Conservation (phyloP, 2,113 vertebrate genomes). For the Archilochus colubris region DNA sequence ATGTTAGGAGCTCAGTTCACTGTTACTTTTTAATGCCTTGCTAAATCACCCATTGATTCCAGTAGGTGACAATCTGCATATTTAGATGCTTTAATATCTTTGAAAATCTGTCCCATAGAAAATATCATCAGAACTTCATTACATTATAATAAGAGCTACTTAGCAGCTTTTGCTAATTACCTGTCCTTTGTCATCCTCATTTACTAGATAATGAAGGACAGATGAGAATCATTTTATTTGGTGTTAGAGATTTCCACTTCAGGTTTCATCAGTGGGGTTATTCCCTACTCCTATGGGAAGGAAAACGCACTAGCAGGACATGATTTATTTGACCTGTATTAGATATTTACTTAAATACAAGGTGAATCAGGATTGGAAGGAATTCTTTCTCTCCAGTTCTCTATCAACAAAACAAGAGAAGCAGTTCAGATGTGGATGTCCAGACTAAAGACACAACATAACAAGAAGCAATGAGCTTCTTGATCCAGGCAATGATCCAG, state of each 20-base stretch:
- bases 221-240: not conserved
- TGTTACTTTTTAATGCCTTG: not conserved
- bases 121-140: not conserved
- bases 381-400: not conserved
- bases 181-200: not conserved
- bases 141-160: not conserved
- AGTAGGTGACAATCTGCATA: not conserved
- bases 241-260: not conserved
- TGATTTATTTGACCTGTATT: not conserved
- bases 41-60: not conserved
- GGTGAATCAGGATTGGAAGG: not conserved
- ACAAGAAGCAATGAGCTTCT: not conserved
- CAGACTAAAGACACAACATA: not conserved
- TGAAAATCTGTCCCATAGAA: not conserved
- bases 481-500: no score
- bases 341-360: not conserved
- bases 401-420: not conserved
- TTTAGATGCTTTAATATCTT: not conserved
- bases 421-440: not conserved
- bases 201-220: conserved; percentile 3
- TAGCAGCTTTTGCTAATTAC: not conserved
- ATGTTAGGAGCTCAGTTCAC: not conserved
- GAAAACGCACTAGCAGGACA: not conserved
- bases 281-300: not conserved
- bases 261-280: not conserved